Conservation (phyloP, 37 sponge, comb jelly and placozoan species). For the Ianthella basta region DNA sequence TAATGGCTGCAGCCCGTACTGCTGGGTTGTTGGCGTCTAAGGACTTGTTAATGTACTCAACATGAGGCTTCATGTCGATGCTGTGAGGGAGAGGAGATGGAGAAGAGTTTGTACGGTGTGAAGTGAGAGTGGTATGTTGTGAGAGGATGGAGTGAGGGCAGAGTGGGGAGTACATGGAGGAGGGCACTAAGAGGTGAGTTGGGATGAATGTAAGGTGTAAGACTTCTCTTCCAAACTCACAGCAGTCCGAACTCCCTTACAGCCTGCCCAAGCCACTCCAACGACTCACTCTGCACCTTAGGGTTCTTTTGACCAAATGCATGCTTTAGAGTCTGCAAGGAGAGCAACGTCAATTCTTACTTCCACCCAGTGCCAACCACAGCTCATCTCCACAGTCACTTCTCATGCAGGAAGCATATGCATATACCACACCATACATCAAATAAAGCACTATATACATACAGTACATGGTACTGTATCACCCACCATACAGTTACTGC, state of each 20-base stretch:
- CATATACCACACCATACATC: too few species aligned
- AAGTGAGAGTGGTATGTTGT: not conserved
- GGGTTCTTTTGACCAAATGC: conserved; percentile 90
- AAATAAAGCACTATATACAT: too few species aligned
- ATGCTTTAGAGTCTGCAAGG: conserved; percentile 62
- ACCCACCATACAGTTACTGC: not conserved
- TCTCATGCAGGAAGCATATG: too few species aligned
- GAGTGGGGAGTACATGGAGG: too few species aligned
- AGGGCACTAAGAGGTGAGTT: too few species aligned
- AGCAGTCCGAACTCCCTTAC: conserved; percentile 80
- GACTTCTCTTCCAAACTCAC: not conserved
- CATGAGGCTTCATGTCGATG: conserved; percentile 60
- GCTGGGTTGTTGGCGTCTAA: conserved; percentile 76
- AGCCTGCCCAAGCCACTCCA: conserved; percentile 78
- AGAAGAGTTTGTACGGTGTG: not conserved
- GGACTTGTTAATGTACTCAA: conserved; percentile 77
- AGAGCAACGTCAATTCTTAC: too few species aligned
- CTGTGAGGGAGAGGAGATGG: not conserved
- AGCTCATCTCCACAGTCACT: too few species aligned
- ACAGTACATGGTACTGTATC: too few species aligned
- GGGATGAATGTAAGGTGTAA: not conserved
- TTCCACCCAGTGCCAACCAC: too few species aligned
- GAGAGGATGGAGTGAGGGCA: too few species aligned
- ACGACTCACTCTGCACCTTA: conserved; percentile 87
- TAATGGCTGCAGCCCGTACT: conserved; percentile 75